These are phyloP conservation scores for Prenolepis imparis DNA, from an alignment of 2,888 invertebrate species.

Conservation along the genomic window DNA sequence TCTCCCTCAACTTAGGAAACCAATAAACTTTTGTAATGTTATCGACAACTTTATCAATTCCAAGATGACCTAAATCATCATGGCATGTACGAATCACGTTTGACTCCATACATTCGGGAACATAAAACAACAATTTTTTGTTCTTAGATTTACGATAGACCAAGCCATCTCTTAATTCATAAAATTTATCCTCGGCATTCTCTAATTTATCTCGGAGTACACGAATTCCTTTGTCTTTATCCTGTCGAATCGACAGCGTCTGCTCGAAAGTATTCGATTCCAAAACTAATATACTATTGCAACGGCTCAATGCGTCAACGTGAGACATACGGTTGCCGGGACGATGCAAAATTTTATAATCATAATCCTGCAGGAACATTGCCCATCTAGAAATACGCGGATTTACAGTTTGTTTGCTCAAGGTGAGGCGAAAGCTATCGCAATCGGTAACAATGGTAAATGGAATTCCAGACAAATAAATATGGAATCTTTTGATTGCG, in stretches of 20 bases:
- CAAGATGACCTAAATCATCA: too few species aligned
- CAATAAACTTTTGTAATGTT: too few species aligned
- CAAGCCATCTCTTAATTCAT: background rate
- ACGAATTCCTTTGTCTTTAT: conserved; percentile 25
- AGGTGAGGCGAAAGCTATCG: conserved; percentile 57
- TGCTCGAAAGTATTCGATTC: conserved; percentile 36
- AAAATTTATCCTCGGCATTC: conserved; percentile 30
- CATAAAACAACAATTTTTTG: background rate
- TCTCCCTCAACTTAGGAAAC: too few species aligned
- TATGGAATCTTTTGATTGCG: background rate
- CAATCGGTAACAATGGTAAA: too few species aligned
- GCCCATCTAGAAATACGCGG: conserved; percentile 69
- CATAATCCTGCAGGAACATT: conserved; percentile 65
- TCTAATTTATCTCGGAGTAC: background rate
- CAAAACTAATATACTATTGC: conserved; percentile 10
- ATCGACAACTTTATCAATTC: too few species aligned
- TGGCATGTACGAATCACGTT: too few species aligned
- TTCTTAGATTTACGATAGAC: background rate
- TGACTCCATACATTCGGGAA: background rate
- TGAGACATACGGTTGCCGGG: conserved; percentile 16
- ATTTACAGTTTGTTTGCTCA: conserved; percentile 66
- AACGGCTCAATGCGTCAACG: conserved; percentile 28
- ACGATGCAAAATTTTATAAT: conserved; percentile 56
- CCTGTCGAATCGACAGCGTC: conserved; percentile 12
- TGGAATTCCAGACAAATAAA: background rate